These are phyloP conservation scores for Lymantria monacha DNA, from an alignment of 2,888 invertebrate species.

Conservation along the genomic window DNA sequence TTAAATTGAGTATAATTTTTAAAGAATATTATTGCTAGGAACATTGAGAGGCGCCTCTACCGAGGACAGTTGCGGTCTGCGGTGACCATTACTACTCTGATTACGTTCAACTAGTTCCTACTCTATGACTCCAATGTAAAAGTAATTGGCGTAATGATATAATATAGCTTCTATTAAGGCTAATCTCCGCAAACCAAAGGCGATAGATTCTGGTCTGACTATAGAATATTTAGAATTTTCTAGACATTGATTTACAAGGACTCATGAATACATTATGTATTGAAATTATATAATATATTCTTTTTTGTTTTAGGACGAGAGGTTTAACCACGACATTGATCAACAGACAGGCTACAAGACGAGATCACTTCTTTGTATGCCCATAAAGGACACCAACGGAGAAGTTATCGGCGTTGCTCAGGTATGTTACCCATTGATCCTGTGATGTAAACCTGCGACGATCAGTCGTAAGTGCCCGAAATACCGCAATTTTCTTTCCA, in stretches of 20 bases:
- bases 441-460: too few relatives aligned
- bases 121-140: slow-evolving; percentile 34
- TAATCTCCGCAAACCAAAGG: too few relatives aligned
- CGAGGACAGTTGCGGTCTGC: slow-evolving; percentile 51
- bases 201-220: too few relatives aligned
- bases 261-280: too few relatives aligned
- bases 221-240: too few relatives aligned
- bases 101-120: slow-evolving; percentile 49
- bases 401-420: slow-evolving; percentile 98
- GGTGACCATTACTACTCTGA: slow-evolving; percentile 44
- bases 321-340: slow-evolving; percentile 97
- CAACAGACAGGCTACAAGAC: slow-evolving; percentile 96
- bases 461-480: too few relatives aligned
- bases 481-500: too few relatives aligned
- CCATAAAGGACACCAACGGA: slow-evolving; percentile 96
- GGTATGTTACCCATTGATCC: slow-evolving; percentile 66
- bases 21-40: slow-evolving; percentile 22
- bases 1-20: too few relatives aligned
- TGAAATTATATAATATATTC: slow-evolving; percentile 1
- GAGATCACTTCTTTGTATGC: slow-evolving; percentile 96
- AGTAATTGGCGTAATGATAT: slow-evolving; percentile 6
- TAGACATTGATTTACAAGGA: too few relatives aligned
- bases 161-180: too few relatives aligned
- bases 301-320: slow-evolving; percentile 71
- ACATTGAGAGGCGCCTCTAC: slow-evolving; percentile 28